Evolutionary conservation across 2,888 invertebrate species (phyloP).

Genomic region (Salpingus planirostris): DNA sequence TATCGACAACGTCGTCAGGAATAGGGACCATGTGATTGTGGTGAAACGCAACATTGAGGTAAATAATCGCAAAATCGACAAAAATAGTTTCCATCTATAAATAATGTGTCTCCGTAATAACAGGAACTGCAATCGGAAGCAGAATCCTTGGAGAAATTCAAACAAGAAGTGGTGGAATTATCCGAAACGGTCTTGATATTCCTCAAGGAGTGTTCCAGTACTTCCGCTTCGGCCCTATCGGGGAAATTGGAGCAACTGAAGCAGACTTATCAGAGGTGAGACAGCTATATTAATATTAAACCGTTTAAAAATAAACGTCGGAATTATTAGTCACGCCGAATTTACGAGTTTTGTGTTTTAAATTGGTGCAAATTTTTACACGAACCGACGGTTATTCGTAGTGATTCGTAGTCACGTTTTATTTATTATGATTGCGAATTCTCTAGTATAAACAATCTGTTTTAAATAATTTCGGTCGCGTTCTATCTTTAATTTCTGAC

Average conservation of each 20-base stretch:
- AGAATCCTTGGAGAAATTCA: constrained; percentile 56
- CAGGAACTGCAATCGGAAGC: constrained; percentile 70
- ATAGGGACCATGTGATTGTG: constrained; percentile 63
- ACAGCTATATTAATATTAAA: constrained; percentile 12
- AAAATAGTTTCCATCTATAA: not conserved
- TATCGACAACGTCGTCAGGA: constrained; percentile 66
- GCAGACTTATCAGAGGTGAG: constrained; percentile 58
- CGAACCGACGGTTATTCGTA: too few species aligned
- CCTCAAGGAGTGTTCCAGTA: constrained; percentile 58
- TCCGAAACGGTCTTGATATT: constrained; percentile 63
- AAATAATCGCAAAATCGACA: constrained; percentile 35
- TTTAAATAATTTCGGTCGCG: too few species aligned
- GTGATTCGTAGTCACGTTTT: too few species aligned
- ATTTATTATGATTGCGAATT: too few species aligned
- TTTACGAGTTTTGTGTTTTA: too few species aligned
- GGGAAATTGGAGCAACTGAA: constrained; percentile 61
- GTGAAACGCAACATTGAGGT: constrained; percentile 65
- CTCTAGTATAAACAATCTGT: too few species aligned
- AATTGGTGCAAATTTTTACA: too few species aligned
- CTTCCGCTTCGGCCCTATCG: constrained; percentile 59
- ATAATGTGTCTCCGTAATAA: constrained; percentile 8
- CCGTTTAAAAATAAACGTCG: too few species aligned
- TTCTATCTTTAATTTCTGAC: too few species aligned
- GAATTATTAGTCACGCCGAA: too few species aligned
- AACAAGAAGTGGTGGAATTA: constrained; percentile 60